Evolutionary conservation across 1,140 invertebrate genomes (phyloP), one percentile per base, ranked within the genome.

Genomic region (Drosophila bipectinata): DNA sequence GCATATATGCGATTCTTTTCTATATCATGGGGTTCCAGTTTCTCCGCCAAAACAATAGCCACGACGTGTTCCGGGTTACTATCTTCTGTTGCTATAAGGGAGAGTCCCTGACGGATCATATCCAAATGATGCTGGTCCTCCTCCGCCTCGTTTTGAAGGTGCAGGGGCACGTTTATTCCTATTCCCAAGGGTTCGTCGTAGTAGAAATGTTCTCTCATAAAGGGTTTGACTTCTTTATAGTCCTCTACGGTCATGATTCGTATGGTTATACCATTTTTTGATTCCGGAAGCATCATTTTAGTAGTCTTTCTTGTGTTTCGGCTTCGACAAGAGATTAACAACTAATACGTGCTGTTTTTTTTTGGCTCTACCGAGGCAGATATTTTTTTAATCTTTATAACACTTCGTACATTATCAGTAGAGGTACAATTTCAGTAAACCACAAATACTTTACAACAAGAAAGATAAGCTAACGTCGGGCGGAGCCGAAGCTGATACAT

Each of bases 241-340:
- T 78, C 78, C 39, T 64, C 24, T 15, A 37, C 53, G 8, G n/a
- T 53, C 71, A 80, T 78, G 4, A 59, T 52, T n/a, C 78, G 64
- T 1, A 80, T 59, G 4, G 47, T 58, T 7, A 78, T 71, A 14
- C 61, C 15, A 18, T 74, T 45, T 37, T 59, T 63, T 18, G 28
- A 63, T 6, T 44, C n/a, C 0, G 39, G 39, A 7, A 44, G n/a
- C n/a, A 44, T 44, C 0, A n/a, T 44, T n/a, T 44, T 7, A 6
- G 15, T 44, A 14, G n/a, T 4, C 2, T 44, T 44, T 44, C 4
- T 1, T 14, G 39, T 44, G 14, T 14, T 44, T 44, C n/a, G 39
- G 14, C 39, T 14, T 44, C 5, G 12, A 3, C 26, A 6, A 1
- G 1, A 0, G 1, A 28, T 0, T 28, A 6, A 5, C 0, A 44